These are phyloP conservation scores for Clarias pachynema DNA, from an alignment of 2,797 vertebrate genomes.

Conservation along the genomic window DNA sequence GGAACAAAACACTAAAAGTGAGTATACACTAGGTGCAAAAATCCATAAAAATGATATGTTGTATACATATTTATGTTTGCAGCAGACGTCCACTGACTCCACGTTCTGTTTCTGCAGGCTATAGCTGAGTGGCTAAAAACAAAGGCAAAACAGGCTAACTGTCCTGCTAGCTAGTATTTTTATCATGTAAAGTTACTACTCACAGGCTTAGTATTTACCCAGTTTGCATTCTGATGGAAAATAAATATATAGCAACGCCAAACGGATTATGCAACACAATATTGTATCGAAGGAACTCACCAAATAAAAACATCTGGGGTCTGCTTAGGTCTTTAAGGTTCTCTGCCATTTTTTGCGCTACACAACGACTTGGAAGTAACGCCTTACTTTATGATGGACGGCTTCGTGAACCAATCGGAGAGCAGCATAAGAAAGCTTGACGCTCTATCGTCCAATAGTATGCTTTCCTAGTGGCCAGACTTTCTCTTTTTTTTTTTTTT, in stretches of 20 bases:
- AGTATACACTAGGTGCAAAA: background rate
- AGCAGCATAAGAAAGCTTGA: rapidly evolving
- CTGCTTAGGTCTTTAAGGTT: slow-evolving; percentile 69
- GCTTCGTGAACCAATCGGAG: slow-evolving; percentile 54
- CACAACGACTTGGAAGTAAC: slow-evolving; percentile 30
- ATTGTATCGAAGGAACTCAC: slow-evolving; percentile 65
- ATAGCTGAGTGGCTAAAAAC: slow-evolving; percentile 34
- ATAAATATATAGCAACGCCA: background rate
- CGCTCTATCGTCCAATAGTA: slow-evolving; percentile 51
- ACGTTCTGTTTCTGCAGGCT: background rate
- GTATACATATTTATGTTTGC: background rate
- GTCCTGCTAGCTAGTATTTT: background rate
- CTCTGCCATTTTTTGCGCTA: slow-evolving; percentile 78
- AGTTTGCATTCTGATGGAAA: background rate
- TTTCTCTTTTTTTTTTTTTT: background rate
- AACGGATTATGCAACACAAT: slow-evolving; percentile 18
- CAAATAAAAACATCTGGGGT: slow-evolving; percentile 82
- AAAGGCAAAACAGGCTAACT: slow-evolving; percentile 37
- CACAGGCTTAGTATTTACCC: background rate
- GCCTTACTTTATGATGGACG: slow-evolving; percentile 42
- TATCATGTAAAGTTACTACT: background rate
- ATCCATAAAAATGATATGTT: background rate
- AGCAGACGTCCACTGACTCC: background rate
- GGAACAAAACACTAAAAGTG: background rate
- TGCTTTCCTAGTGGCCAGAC: background rate